Base-by-base conservation (phyloP, 2,113 vertebrate genomes). In the Ondatra zibethicus region DNA sequence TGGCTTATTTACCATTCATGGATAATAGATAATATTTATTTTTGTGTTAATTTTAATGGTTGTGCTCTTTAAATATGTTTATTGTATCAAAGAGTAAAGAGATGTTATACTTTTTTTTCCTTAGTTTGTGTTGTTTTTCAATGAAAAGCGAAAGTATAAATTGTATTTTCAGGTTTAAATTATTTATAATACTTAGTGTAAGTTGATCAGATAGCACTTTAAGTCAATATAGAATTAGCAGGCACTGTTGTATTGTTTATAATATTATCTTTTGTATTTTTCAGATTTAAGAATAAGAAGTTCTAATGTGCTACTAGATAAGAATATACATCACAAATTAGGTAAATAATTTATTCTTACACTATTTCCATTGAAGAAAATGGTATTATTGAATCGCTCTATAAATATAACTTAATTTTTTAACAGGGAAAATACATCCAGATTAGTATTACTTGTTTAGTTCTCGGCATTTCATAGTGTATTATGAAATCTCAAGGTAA, bases 291-390 rank as follows among this genome's bases (percentile, higher is more conserved):
- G 39, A 92, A 45, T 76, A 66, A 91, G 91, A 92, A n/a, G 4
- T 78, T 61, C 13, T 45, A 29, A 92, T 75, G 31, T 82, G 21
- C 29, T 33, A 85, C 11, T 65, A 63, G 52, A 94, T 52, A 89
- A 50, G 36, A 96, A 95, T 75, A 52, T 96, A 13, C 97, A 98
- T 96, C 91, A 94, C 33, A 98, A 98, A 97, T 78, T 98, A 97
- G 91, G 97, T 98, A 96, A 97, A 91, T 77, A 92, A 72, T 96
- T 96, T 81, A 93, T 12, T 92, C 8, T 90, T 96, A 52, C 52
- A 95, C 33, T 91, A 73, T 75, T 93, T 92, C 45, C 29, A 76
- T 70, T 76, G 66, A 81, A 77, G 42, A 45, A 92, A 93, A 77
- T 93, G 11, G 10, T 93, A 65, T 73, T 82, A 72, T 82, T 84